Evolutionary conservation across 2,797 vertebrate species (phyloP).

Genomic region (Aulostomus chinensis): DNA sequence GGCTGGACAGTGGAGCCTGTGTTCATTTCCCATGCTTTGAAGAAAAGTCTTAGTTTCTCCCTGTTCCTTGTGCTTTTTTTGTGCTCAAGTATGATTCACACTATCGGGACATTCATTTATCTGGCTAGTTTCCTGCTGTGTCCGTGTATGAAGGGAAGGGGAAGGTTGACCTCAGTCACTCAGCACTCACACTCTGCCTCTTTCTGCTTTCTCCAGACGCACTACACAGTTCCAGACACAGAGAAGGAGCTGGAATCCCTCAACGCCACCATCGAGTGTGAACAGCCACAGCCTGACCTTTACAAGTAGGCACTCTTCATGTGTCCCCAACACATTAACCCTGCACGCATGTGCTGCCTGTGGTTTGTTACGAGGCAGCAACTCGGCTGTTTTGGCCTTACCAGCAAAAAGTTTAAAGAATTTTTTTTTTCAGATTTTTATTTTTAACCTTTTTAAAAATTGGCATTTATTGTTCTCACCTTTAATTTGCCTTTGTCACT

Average conservation of each 20-base stretch:
- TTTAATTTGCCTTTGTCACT: too few species aligned
- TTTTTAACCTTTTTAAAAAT: too few species aligned
- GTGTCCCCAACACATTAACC: constrained; percentile 51
- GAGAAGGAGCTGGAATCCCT: constrained; percentile 86
- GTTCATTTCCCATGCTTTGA: too few species aligned
- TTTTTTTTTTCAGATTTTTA: too few species aligned
- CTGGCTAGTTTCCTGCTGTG: neutral
- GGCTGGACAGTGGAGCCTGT: neutral
- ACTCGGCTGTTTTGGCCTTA: too few species aligned
- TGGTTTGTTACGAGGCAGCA: too few species aligned
- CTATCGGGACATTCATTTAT: neutral
- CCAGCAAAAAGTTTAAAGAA: too few species aligned
- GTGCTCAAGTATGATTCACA: constrained; percentile 5
- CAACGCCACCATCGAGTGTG: constrained; percentile 92
- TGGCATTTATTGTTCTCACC: too few species aligned
- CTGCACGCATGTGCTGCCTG: constrained; percentile 21
- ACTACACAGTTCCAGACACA: constrained; percentile 90
- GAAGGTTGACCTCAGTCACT: constrained; percentile 17
- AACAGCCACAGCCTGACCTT: constrained; percentile 97
- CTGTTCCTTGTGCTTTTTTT: neutral
- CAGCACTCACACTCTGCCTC: constrained; percentile 17
- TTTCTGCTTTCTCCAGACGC: constrained; percentile 82
- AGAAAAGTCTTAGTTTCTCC: too few species aligned
- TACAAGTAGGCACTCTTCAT: constrained; percentile 89
- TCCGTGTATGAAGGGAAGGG: neutral